phyloP scores from a whole-genome alignment of 2,113 vertebrate genomes.

The Dasyprocta punctata region DNA sequence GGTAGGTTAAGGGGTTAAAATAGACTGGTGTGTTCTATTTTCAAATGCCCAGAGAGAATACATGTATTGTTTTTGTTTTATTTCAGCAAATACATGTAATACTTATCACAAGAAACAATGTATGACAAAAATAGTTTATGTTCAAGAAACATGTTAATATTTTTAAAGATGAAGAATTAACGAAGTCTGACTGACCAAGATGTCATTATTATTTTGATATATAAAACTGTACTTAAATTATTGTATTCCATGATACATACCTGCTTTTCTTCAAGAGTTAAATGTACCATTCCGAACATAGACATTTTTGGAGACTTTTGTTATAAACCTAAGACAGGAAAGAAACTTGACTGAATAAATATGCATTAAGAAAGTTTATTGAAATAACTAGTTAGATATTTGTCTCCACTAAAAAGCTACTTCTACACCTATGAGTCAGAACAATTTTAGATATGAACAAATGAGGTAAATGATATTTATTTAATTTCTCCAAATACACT shows the following conservation, averaged over 20 bases:
- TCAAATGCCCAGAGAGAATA: constrained; percentile 43
- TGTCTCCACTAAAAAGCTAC: not conserved
- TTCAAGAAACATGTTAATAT: constrained; percentile 30
- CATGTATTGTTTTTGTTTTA: constrained; percentile 35
- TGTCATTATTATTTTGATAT: constrained; percentile 64
- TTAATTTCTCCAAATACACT: not conserved
- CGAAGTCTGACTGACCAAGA: constrained; percentile 37
- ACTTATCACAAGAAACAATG: constrained; percentile 25
- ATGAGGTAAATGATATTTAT: not conserved
- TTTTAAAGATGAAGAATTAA: constrained; percentile 62
- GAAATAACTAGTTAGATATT: no score
- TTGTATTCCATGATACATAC: constrained; percentile 35
- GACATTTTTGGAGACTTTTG: no score
- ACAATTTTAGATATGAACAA: not conserved
- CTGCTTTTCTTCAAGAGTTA: constrained; percentile 44
- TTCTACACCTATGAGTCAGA: not conserved
- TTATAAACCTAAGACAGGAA: no score
- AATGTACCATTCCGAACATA: constrained; percentile 41
- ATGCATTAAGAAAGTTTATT: no score
- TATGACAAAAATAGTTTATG: constrained; percentile 40
- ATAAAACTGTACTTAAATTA: constrained; percentile 49
- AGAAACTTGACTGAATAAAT: no score
- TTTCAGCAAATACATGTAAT: not conserved
- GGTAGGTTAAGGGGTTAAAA: not conserved
- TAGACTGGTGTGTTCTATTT: constrained; percentile 5